These are phyloP conservation scores for Oenanthe oenanthe DNA, from an alignment of 2,113 vertebrate species.

Conservation along the genomic window DNA sequence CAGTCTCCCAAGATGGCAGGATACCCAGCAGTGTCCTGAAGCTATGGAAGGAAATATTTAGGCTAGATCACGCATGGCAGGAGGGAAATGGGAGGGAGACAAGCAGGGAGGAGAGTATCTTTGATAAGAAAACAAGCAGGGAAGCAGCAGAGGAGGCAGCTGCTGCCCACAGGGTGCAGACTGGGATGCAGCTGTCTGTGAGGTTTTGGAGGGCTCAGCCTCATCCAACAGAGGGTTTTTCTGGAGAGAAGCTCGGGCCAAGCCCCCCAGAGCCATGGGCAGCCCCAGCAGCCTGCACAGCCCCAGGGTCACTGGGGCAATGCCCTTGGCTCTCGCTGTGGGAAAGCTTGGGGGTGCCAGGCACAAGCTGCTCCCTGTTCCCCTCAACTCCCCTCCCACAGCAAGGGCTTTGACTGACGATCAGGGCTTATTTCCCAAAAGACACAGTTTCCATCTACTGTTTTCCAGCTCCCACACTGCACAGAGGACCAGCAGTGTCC, in stretches of 20 bases:
- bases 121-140: background rate
- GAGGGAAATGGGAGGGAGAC: constrained; percentile 1
- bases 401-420: accelerated
- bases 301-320: accelerated
- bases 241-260: accelerated
- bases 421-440: background rate
- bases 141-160: background rate
- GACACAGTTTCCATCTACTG: background rate
- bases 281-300: background rate
- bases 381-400: background rate
- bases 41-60: constrained; percentile 59
- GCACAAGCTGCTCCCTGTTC: background rate
- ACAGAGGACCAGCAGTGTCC: background rate
- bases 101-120: background rate
- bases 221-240: background rate
- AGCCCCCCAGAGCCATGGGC: background rate
- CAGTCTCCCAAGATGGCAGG: constrained; percentile 59
- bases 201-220: background rate
- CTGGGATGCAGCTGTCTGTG: accelerated
- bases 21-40: constrained; percentile 55
- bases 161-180: background rate
- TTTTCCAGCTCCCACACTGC: background rate
- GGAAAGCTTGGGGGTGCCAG: background rate
- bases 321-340: accelerated
- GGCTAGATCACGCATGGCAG: background rate